These are phyloP conservation scores for Kryphioiulus occultus DNA, from an alignment of 2,888 invertebrate species.

Conservation along the genomic window DNA sequence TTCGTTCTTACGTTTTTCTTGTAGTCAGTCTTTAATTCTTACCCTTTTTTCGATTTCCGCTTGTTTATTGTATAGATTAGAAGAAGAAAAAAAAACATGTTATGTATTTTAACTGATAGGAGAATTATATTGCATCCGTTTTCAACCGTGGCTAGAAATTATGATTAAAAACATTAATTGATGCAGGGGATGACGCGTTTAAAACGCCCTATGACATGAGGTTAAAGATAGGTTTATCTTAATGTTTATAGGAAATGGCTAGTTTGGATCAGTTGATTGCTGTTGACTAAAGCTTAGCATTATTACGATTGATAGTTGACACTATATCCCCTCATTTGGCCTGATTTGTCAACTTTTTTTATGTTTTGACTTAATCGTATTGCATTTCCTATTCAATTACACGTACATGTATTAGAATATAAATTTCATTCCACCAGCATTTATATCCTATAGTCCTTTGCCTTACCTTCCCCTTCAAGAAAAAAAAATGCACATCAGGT, in stretches of 20 bases:
- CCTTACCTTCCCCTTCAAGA: not conserved
- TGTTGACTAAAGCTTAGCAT: too few species aligned
- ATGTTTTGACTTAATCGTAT: too few species aligned
- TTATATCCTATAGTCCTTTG: not conserved
- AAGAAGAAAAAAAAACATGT: too few species aligned
- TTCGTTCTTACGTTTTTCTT: not conserved
- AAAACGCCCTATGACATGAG: not conserved
- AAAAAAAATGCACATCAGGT: not conserved
- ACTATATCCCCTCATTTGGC: too few species aligned
- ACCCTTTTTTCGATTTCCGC: not conserved
- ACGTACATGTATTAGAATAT: not conserved
- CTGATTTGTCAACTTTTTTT: too few species aligned
- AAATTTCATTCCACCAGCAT: not conserved
- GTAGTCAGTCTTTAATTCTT: not conserved
- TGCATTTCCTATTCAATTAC: not conserved
- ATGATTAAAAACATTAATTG: not conserved
- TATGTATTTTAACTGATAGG: not conserved
- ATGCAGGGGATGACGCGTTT: not conserved
- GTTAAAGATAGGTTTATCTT: not conserved
- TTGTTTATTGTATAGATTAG: not conserved
- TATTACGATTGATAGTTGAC: too few species aligned
- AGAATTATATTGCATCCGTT: not conserved
- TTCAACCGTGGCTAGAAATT: not conserved
- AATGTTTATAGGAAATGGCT: not conserved
- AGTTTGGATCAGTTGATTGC: not conserved